These are phyloP conservation scores for Tenthredo scrophulariae DNA, from an alignment of 2,888 invertebrate genomes.

Conservation along the genomic window DNA sequence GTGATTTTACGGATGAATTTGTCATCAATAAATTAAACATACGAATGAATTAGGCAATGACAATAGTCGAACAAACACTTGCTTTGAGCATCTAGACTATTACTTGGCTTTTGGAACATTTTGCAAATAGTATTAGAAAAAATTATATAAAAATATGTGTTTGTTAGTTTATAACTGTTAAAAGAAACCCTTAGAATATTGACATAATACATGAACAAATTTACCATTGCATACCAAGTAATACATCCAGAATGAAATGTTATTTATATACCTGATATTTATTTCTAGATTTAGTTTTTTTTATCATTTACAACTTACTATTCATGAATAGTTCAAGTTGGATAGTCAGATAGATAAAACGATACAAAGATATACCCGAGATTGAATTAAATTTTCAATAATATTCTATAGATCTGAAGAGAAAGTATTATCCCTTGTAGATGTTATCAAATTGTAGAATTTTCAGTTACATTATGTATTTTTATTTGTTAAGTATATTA, in stretches of 20 bases:
- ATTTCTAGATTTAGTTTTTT: neutral
- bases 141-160: constrained; percentile 2
- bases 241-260: neutral
- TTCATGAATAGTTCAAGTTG: neutral
- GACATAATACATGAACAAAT: neutral
- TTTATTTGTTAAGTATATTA: neutral
- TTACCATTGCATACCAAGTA: neutral
- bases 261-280: constrained; percentile 6
- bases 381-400: neutral
- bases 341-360: neutral
- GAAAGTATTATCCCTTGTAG: neutral
- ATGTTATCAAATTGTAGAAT: neutral
- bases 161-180: constrained; percentile 39
- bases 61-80: neutral
- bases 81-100: constrained; percentile 7
- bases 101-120: constrained; percentile 33
- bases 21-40: neutral
- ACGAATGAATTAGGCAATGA: neutral
- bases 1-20: neutral
- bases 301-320: neutral
- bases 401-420: neutral
- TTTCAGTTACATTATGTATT: neutral
- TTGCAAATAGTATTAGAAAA: neutral
- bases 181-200: neutral
- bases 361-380: neutral